A percentile compares a stretch with the other conserved stretches of the same genome.
Evolutionary conservation across 53 echinoderm and acorn worm genomes (phyloP).

Genomic region (Echinarachnius parma): DNA sequence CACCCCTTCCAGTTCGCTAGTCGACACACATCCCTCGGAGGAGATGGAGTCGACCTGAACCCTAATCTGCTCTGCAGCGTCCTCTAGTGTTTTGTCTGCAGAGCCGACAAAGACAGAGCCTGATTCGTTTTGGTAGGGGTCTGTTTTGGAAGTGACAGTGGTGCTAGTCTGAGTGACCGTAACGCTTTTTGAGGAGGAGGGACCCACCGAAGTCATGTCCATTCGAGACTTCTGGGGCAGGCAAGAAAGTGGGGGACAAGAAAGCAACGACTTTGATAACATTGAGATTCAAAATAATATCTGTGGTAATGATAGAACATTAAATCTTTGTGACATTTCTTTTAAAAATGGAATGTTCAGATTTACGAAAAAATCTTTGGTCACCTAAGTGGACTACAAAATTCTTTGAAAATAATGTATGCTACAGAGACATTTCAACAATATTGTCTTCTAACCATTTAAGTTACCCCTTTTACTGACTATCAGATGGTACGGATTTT

Average conservation of each 20-base stretch:
- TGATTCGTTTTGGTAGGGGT: slow-evolving; percentile 58
- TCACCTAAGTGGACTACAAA: too few relatives aligned
- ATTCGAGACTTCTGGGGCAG: slow-evolving; percentile 39
- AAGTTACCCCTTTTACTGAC: too few relatives aligned
- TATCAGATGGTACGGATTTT: too few relatives aligned
- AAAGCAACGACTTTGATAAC: slow-evolving; percentile 19
- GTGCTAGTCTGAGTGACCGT: slow-evolving; percentile 80
- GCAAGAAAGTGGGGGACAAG: slow-evolving; percentile 37
- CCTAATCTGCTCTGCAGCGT: slow-evolving; percentile 38
- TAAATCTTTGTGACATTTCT: too few relatives aligned
- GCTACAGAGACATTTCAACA: too few relatives aligned
- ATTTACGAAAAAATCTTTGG: too few relatives aligned
- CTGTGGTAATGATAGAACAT: too few relatives aligned
- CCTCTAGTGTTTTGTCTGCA: slow-evolving; percentile 41
- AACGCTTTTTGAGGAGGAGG: slow-evolving; percentile 62
- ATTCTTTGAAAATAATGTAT: too few relatives aligned
- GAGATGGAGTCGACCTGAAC: slow-evolving; percentile 46
- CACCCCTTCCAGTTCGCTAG: slow-evolving; percentile 31
- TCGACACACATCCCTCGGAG: slow-evolving; percentile 30
- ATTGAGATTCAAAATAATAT: slow-evolving; percentile 10
- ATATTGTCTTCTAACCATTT: too few relatives aligned
- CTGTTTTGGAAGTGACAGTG: slow-evolving; percentile 58
- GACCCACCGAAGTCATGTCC: slow-evolving; percentile 43
- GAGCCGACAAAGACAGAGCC: slow-evolving; percentile 76
- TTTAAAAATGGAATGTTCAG: too few relatives aligned